Conservation (phyloP, 1,140 invertebrate genomes). For the Drosophila pachea region DNA sequence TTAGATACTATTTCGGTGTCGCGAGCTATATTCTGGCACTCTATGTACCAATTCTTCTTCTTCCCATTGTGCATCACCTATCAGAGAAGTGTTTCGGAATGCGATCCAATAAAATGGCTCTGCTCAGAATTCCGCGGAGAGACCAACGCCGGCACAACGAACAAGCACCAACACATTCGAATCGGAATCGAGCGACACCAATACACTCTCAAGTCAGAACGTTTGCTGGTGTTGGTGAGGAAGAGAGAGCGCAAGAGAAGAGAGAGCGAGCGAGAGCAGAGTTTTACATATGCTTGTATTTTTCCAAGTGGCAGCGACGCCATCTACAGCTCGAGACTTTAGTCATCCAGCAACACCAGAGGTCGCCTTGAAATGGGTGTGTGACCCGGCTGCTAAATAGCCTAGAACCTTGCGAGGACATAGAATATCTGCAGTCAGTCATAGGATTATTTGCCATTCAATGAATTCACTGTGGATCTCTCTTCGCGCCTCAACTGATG, state of each 20-base stretch:
- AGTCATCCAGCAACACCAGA: conserved; percentile 42
- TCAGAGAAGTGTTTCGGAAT: conserved; percentile 51
- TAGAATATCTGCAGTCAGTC: conserved; percentile 16
- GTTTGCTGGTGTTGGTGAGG: conserved; percentile 48
- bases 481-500: too few species aligned
- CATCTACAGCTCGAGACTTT: conserved; percentile 46
- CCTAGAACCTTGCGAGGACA: conserved; percentile 28
- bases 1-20: background rate
- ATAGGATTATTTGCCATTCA: background rate
- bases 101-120: conserved; percentile 45
- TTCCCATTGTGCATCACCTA: background rate
- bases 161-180: conserved; percentile 54
- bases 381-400: conserved; percentile 17
- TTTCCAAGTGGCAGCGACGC: conserved; percentile 30
- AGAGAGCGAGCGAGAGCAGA: conserved; percentile 25
- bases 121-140: conserved; percentile 48
- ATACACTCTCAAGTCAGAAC: conserved; percentile 32
- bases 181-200: conserved; percentile 30
- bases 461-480: too few species aligned
- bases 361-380: conserved; percentile 41
- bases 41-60: conserved; percentile 1
- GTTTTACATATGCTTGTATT: conserved; percentile 11
- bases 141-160: conserved; percentile 54
- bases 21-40: too few species aligned
- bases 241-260: conserved; percentile 20